phyloP scores from a whole-genome alignment of 92 coral and sea anemone species.

The Pocillopora meandrina region DNA sequence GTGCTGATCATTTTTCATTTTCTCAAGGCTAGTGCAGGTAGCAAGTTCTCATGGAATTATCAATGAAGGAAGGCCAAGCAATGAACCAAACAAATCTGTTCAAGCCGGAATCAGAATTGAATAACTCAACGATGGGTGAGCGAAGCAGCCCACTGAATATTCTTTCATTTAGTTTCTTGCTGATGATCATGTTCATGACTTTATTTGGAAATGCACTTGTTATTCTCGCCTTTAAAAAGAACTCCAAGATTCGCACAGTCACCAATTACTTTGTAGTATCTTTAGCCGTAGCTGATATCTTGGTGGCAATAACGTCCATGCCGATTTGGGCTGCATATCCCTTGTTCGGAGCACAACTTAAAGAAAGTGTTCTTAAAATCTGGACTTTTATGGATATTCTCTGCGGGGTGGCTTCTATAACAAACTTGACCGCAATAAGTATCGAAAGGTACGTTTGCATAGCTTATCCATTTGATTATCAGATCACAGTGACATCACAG shows the following conservation, averaged over 20 bases:
- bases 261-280: slow-evolving; percentile 95
- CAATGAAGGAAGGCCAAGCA: not conserved
- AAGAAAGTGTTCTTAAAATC: slow-evolving; percentile 36
- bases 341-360: slow-evolving; percentile 52
- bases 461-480: slow-evolving; percentile 84
- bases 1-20: no score
- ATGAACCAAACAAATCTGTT: slow-evolving; percentile 9
- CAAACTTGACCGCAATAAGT: slow-evolving; percentile 86
- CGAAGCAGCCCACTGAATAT: slow-evolving; percentile 55
- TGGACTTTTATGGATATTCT: slow-evolving; percentile 90
- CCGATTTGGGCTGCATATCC: slow-evolving; percentile 87
- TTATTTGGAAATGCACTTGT: slow-evolving; percentile 85
- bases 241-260: slow-evolving; percentile 74
- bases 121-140: not conserved
- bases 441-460: slow-evolving; percentile 91
- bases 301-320: slow-evolving; percentile 74
- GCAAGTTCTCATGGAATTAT: slow-evolving; percentile 6
- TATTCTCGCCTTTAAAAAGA: slow-evolving; percentile 75
- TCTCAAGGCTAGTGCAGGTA: not conserved
- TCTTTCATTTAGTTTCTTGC: slow-evolving; percentile 71
- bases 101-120: not conserved
- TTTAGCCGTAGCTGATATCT: slow-evolving; percentile 78
- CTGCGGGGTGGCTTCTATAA: slow-evolving; percentile 89
- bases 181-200: slow-evolving; percentile 67
- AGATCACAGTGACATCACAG: slow-evolving; percentile 75